Conservation (phyloP, 2,888 invertebrate species). For the Drosophila pseudotalamancana region DNA sequence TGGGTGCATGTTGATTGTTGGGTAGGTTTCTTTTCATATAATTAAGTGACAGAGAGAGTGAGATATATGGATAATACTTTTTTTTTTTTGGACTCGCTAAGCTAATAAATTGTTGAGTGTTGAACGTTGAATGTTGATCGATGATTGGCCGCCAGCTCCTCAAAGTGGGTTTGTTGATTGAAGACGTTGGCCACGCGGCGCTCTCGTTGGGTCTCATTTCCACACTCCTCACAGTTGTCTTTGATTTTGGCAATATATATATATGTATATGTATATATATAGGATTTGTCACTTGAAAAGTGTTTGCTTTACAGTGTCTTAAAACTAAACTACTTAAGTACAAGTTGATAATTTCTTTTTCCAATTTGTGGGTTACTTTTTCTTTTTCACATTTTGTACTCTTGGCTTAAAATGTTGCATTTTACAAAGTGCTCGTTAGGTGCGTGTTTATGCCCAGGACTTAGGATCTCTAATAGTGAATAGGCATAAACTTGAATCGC, state of each 20-base stretch:
- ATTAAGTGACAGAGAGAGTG: slow-evolving; percentile 12
- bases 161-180: slow-evolving; percentile 57
- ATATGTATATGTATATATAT: not conserved
- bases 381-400: slow-evolving; percentile 79
- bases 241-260: slow-evolving; percentile 35
- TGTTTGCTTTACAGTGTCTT: slow-evolving; percentile 71
- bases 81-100: slow-evolving; percentile 35
- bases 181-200: slow-evolving; percentile 32
- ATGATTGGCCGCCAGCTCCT: slow-evolving; percentile 40
- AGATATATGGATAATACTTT: slow-evolving; percentile 32
- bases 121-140: slow-evolving; percentile 62
- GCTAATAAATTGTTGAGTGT: slow-evolving; percentile 33
- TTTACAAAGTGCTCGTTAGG: slow-evolving; percentile 82
- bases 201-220: slow-evolving; percentile 24
- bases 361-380: slow-evolving; percentile 50
- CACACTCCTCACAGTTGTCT: slow-evolving; percentile 58
- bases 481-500: slow-evolving; percentile 55
- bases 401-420: slow-evolving; percentile 81
- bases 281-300: slow-evolving; percentile 58
- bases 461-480: slow-evolving; percentile 52
- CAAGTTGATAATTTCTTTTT: slow-evolving; percentile 14
- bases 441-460: slow-evolving; percentile 63
- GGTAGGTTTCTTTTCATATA: slow-evolving; percentile 38
- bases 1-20: slow-evolving; percentile 67
- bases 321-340: slow-evolving; percentile 23